Evolutionary conservation across 2,888 invertebrate genomes (phyloP), one percentile per base, ranked within the genome.

Genomic region (Mythimna vitellina): DNA sequence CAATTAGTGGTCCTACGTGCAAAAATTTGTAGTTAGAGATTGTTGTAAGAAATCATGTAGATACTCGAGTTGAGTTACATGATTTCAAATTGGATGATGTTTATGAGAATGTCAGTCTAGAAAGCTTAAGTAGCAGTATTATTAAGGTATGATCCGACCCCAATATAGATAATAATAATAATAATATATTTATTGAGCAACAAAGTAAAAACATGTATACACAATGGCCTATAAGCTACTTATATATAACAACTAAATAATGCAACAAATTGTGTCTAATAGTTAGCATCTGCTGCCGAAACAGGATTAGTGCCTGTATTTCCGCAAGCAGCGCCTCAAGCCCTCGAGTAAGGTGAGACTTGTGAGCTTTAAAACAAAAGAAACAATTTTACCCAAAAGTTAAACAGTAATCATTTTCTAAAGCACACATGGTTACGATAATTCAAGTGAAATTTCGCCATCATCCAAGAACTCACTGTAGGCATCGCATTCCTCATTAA

Each of bases 1-100:
- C 53, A 1, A 81, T 76, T 68, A 64, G 20, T 8, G n/a, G 7
- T 14, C 20, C 20, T 42, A 76, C 70, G 82, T 67, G 80, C 22
- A 54, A 58, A 22, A 58, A 72, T 82, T 65, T 25, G 12, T 10
- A 58, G 51, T 29, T 29, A 1, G 14, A 46, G 8, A n/a, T 72
- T 42, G 38, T 10, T 49, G 0, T n/a, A 12, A 46, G 29, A 58
- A 35, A 57, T 57, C 6, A 10, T 35, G 32, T 35, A 5, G 6
- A 5, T 29, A 42, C 25, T 35, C 0, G 12, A 32, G 22, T 38
- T 22, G n/a, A 32, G 35, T 60, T 38, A 38, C 14, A 35, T 38
- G 20, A 60, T 46, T 25, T 70, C 12, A 25, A 14, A 29, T 20
- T 12, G 7, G 14, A 14, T 68, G 1, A 22, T 35, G 35, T 1